Evolutionary conservation across 1,140 invertebrate genomes (phyloP), one percentile per base, ranked within the genome.

Genomic region (Calephelis nemesis): DNA sequence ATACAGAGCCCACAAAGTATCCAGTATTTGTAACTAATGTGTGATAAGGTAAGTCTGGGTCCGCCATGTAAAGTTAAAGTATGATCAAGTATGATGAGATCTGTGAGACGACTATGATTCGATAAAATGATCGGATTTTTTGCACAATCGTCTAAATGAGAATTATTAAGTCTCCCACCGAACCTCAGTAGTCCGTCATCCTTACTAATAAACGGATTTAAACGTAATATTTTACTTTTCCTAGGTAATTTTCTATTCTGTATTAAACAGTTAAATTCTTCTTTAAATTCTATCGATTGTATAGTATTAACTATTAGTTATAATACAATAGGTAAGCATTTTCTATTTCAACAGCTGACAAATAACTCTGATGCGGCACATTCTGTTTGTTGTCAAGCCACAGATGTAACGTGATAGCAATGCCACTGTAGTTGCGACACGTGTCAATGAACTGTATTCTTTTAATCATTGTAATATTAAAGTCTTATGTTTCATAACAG

Each of bases 381-480:
- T n/a, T n/a, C n/a, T n/a, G n/a, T n/a, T n/a, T n/a, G n/a, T n/a
- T n/a, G n/a, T n/a, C n/a, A n/a, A n/a, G 12, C 60, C 49, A 42
- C 8, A 7, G 47, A 52, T 50, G 67, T 63, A 63, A 63, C 60
- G 60, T 63, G 60, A 52, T 48, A 54, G 45, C 67, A 48, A 63
- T 4, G n/a, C 67, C 52, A 63, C 62, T 45, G 30, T 63, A 54
- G 62, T 52, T 63, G 45, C 67, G 5, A 68, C 40, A 6, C 62
- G 48, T 11, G 13, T 11, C 12, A 68, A 42, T 40, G 67, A 68
- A 54, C 62, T 68, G 47, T 15, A 68, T 63, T 70, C 50, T 40
- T 66, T 66, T 47, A 70, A n/a, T 62, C 63, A 66, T 70, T 70
- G 60, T 47, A 70, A 66, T 66, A 70, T 70, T 7, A 70, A 66